Conservation (phyloP, 2,113 vertebrate species). For the Atrichornis clamosus region DNA sequence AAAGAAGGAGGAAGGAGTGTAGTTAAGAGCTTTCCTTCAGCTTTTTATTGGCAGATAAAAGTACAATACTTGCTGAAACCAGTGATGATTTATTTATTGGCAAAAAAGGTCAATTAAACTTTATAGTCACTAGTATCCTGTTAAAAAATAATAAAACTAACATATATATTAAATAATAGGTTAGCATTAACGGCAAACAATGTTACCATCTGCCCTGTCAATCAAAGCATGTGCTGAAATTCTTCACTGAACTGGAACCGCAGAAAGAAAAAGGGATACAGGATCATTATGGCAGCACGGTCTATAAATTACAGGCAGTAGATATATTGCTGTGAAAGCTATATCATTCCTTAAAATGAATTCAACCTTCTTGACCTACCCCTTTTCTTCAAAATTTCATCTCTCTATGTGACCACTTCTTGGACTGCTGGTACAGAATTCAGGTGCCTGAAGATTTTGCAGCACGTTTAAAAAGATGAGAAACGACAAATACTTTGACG, state of each 20-base stretch:
- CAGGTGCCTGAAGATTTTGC: neutral
- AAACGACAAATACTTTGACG: conserved; percentile 11
- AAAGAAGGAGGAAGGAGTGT: neutral
- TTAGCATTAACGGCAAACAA: neutral
- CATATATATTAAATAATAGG: conserved; percentile 9
- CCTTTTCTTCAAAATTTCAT: conserved; percentile 41
- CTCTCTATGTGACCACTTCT: neutral
- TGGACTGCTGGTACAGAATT: neutral
- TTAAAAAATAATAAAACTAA: conserved; percentile 32
- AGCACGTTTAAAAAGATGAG: conserved; percentile 30
- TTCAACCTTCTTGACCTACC: conserved; percentile 29
- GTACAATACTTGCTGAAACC: neutral
- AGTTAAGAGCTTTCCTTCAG: neutral
- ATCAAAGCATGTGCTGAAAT: neutral
- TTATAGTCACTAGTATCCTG: conserved; percentile 6
- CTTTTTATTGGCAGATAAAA: conserved; percentile 35
- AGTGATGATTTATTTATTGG: neutral
- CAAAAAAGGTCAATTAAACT: conserved; percentile 28
- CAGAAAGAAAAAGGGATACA: conserved; percentile 10
- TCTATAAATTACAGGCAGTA: conserved; percentile 27
- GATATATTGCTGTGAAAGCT: conserved; percentile 34
- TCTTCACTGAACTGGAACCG: neutral
- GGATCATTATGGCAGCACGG: neutral
- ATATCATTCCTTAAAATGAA: conserved; percentile 33
- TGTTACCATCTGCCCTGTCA: conserved; percentile 8